Percentiles rank a stretch among this genome's conserved stretches.
These are phyloP conservation scores for Drosophila yakuba DNA, from an alignment of 1,140 invertebrate genomes.

Conservation along the genomic window DNA sequence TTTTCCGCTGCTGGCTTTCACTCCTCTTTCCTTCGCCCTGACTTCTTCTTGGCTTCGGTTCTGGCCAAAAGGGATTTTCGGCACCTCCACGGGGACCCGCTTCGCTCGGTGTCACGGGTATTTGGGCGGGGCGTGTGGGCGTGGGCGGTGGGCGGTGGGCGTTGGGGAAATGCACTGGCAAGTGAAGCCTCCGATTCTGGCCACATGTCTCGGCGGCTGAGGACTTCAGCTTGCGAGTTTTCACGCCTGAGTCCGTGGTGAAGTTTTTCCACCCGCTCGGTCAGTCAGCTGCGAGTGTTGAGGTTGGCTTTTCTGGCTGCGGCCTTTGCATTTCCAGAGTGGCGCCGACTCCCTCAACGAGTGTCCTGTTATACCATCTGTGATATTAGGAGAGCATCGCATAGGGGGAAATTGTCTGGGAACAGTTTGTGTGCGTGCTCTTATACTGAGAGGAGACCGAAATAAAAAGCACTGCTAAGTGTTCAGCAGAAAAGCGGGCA, in stretches of 20 bases:
- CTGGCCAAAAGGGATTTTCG: conserved; percentile 42
- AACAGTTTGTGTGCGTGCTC: conserved; percentile 13
- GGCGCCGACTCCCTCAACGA: conserved; percentile 42
- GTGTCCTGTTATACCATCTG: conserved; percentile 8
- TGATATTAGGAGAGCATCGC: conserved; percentile 1
- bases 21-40: conserved; percentile 11
- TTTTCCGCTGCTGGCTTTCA: conserved; percentile 52
- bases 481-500: conserved; percentile 50
- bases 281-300: conserved; percentile 59
- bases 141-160: neutral
- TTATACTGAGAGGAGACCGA: conserved; percentile 33
- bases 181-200: conserved; percentile 22
- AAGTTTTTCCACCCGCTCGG: conserved; percentile 33
- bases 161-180: conserved; percentile 15
- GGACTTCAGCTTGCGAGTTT: conserved; percentile 43
- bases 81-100: neutral
- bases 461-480: conserved; percentile 56
- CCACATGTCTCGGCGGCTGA: conserved; percentile 10
- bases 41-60: conserved; percentile 44
- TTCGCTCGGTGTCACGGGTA: conserved; percentile 5
- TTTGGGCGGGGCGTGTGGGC: neutral
- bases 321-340: conserved; percentile 15
- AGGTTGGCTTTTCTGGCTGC: conserved; percentile 36
- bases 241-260: conserved; percentile 50
- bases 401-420: conserved; percentile 21